phyloP scores from a whole-genome alignment of 2,797 vertebrate genomes.

The Oryzias sinensis region DNA sequence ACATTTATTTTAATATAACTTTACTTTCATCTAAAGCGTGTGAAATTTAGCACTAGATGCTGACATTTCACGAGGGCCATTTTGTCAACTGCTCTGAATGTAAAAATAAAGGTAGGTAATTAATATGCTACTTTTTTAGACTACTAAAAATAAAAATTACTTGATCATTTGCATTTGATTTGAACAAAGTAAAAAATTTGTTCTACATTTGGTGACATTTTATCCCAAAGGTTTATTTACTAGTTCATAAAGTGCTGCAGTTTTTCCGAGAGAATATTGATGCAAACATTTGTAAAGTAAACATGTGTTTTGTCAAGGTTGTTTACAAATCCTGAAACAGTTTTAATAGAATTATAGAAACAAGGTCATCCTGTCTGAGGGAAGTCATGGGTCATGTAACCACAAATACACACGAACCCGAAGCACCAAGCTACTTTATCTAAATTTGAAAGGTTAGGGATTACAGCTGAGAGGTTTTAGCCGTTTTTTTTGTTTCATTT shows the following conservation, averaged over 20 bases:
- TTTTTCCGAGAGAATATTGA: constrained; percentile 24
- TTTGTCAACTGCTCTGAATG: too few relatives aligned
- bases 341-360: constrained; percentile 62
- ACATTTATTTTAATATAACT: too few relatives aligned
- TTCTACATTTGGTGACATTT: background rate
- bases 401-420: constrained; percentile 25
- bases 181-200: too few relatives aligned
- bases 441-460: constrained; percentile 67
- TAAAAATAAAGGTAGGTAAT: too few relatives aligned
- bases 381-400: constrained; percentile 50
- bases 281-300: constrained; percentile 6
- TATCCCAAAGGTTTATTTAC: background rate
- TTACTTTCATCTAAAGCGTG: too few relatives aligned
- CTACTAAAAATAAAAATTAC: too few relatives aligned
- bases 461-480: constrained; percentile 52
- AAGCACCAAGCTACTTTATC: constrained; percentile 61
- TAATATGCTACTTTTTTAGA: too few relatives aligned
- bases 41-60: too few relatives aligned
- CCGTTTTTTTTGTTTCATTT: constrained; percentile 43
- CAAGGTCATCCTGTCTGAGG: constrained; percentile 61
- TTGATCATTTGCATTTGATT: too few relatives aligned
- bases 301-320: constrained; percentile 11
- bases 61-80: too few relatives aligned
- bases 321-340: constrained; percentile 44
- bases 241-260: background rate